These are phyloP conservation scores for Ophthalmotilapia sp. DNA, from an alignment of 2,113 vertebrate genomes.

Conservation along the genomic window DNA sequence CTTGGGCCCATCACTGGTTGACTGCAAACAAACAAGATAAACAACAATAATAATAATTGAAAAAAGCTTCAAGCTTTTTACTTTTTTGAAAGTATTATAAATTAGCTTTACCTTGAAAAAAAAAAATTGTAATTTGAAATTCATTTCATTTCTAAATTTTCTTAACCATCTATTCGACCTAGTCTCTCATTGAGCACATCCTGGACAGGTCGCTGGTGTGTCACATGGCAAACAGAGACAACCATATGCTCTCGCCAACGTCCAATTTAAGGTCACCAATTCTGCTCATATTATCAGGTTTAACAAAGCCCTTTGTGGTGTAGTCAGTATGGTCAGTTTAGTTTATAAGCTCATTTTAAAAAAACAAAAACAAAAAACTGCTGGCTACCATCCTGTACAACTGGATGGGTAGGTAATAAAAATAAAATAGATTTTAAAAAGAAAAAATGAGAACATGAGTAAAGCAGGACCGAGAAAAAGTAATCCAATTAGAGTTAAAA, in stretches of 20 bases:
- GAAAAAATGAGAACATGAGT: neutral
- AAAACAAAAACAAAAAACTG: neutral
- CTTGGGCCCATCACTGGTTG: conserved; percentile 66
- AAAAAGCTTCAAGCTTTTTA: neutral
- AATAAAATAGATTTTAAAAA: neutral
- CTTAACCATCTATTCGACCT: accelerated
- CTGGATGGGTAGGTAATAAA: accelerated
- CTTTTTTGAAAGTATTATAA: neutral
- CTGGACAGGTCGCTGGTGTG: neutral
- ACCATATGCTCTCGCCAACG: accelerated
- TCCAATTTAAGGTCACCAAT: neutral
- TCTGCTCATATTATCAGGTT: accelerated
- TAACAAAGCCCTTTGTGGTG: accelerated
- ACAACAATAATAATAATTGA: neutral
- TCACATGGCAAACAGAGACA: neutral
- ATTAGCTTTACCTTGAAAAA: neutral
- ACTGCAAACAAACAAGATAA: conserved; percentile 53
- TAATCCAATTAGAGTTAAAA: neutral
- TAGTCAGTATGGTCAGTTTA: neutral
- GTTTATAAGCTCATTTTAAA: neutral
- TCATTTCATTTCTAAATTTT: neutral
- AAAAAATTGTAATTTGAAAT: neutral
- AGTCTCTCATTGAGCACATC: neutral
- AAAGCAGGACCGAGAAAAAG: accelerated
- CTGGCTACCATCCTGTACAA: neutral